phyloP scores from a whole-genome alignment of 2,797 vertebrate species.

The Anas bahamensis region DNA sequence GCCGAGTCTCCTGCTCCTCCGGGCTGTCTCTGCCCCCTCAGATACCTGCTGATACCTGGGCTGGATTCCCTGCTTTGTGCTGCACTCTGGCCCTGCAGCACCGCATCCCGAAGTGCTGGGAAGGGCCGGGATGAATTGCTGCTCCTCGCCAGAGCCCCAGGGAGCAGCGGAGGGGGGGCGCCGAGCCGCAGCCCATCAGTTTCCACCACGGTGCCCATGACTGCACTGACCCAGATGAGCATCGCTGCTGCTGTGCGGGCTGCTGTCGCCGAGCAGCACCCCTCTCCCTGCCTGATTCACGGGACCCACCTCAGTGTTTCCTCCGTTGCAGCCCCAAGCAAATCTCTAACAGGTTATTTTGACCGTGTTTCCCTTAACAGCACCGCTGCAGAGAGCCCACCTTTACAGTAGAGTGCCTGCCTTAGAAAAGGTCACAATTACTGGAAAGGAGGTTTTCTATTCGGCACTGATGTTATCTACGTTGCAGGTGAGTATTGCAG shows the following conservation, averaged over 20 bases:
- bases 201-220: no score
- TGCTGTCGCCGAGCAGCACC: no score
- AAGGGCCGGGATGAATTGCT: background rate
- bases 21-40: background rate
- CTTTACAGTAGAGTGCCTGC: background rate
- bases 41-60: background rate
- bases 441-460: background rate
- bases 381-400: background rate
- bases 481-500: background rate
- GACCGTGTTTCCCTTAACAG: background rate
- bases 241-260: background rate
- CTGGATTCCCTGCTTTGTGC: background rate
- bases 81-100: background rate
- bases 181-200: background rate
- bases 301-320: fast-evolving
- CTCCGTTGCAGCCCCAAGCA: background rate
- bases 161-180: background rate
- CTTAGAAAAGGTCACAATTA: background rate
- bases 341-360: fast-evolving
- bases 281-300: background rate
- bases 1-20: no score
- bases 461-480: background rate
- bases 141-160: background rate
- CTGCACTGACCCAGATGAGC: background rate
- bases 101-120: background rate